Evolutionary conservation across 2,113 vertebrate genomes (phyloP), one percentile per base, ranked within the genome.

Genomic region (Apodemus sylvaticus): DNA sequence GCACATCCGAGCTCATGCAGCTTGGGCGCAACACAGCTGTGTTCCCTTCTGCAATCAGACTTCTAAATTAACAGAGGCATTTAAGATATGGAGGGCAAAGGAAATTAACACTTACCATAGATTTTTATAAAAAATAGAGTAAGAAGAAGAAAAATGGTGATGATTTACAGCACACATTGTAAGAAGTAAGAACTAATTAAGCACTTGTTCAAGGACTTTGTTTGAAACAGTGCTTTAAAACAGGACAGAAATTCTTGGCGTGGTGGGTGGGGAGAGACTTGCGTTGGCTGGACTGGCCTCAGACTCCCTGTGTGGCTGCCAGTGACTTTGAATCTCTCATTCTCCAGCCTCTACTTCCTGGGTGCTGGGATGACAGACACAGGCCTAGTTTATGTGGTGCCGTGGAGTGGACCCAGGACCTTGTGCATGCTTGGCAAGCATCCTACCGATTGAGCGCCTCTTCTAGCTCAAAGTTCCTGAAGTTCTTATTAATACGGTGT

Each of bases 41-140:
- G 3, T 45, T 85, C 22, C 0, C n/a, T 81, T 91, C 90, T 55
- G 42, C 36, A 86, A 74, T 66, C 66, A 91, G 62, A 42, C 64
- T 74, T 96, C 55, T 39, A 82, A 68, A 74, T 76, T 48, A 89
- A 79, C 78, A 34, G 0, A 2, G 78, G 68, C 58, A 90, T 93
- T 86, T 68, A 45, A 62, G 83, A 64, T 16, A 71, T 71, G 85
- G 42, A 39, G 45, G 53, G 60, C 71, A 88, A 55, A 34, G 76
- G 77, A 96, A 92, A 86, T 51, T 14, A 39, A 60, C 77, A 53
- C 39, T 94, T 85, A 94, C 66, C 70, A 51, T 3, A 39, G 73
- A 90, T 86, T 94, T 97, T 82, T 81, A 86, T 91, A 94, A 96
- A 96, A 36, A 94, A 91, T 14, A 87, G 45, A 62, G 51, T 55